Base-by-base conservation (phyloP, 2,888 invertebrate species). In the Siphlonurus alternatus region DNA sequence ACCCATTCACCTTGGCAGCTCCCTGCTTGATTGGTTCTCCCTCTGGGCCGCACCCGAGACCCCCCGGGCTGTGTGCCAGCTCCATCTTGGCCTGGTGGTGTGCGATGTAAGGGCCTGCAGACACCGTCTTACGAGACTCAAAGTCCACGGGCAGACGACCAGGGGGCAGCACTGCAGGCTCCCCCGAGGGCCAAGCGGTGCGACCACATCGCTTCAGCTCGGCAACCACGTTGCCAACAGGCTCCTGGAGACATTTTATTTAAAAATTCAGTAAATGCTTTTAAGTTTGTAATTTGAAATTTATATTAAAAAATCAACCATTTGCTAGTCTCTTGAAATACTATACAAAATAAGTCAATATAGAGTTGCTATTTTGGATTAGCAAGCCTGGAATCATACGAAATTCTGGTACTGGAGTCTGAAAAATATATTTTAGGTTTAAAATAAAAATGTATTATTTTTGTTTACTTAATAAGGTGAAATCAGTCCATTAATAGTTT, bases 81-180 rank as follows among this genome's bases (percentile, higher is more conserved):
- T 89, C 89, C 88, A 91, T 90, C 78, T 88, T 89, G 38, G 88
- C 69, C 53, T 67, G 66, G 19, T 67, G 68, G 87, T 66, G 74
- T 71, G 53, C 63, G 24, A 25, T 53, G 20, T 53, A 56, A 22
- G 23, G 63, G 18, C 63, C 62, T 24, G 38, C 38, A 38, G 38
- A 10, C 38, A 38, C 38, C 15, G 56, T n/a, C 56, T 56, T n/a
- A 22, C 56, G 56, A n/a, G 87, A 85, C 69, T 82, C 83, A 73
- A 87, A 85, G 68, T 87, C 85, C 2, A 87, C 80, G 0, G 82
- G 75, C 18, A 86, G 80, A 2, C 85, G 80, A 0, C 85, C 85
- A 1, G 84, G 81, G n/a, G 79, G 76, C 2, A 85, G 73, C 20
- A 72, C 68, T 67, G 76, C 76, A 15, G 70, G 70, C 23, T 72